Evolutionary conservation across 1,140 invertebrate genomes (phyloP), one percentile per base, ranked within the genome.

Genomic region (Dermatophagoides farinae): DNA sequence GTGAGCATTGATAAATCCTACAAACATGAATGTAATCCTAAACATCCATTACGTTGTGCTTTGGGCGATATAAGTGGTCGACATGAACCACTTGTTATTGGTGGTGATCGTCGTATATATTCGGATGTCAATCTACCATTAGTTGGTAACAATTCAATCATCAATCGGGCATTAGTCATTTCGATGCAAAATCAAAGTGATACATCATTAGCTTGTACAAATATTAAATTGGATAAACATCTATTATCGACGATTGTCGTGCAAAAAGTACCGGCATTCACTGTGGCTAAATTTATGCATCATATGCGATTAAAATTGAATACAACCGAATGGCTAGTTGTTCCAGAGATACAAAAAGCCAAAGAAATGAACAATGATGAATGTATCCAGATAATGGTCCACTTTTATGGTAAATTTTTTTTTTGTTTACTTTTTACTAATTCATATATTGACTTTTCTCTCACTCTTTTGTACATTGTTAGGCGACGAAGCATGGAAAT

Each of bases 241-340:
- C 86, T 91, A 52, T 81, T 91, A 44, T 90, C 88, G 71, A 89
- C 86, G 71, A 82, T 84, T 0, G 89, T 88, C 67, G 80, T 93
- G 20, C 80, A 82, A 68, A 86, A 84, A 71, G 82, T 85, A 49
- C 86, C 86, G 1, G 76, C 83, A 71, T 93, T 92, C 70, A 85
- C 88, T 18, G 75, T 86, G 85, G 63, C 57, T 8, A 64, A 84
- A 72, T 92, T 92, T 72, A 77, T 93, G 63, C 80, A 84, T 62
- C 85, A 88, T 64, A 76, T 90, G 1, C 77, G 86, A 49, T 73
- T 79, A 60, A 80, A 89, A 1, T 79, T 92, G 79, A 85, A 85
- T 2, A 80, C 87, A 44, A 86, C 87, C 0, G 82, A 86, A 67
- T 92, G 88, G 88, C 85, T 89, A 78, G 68, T 92, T 46, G 60